Evolutionary conservation across 2,888 invertebrate species (phyloP).

Genomic region (Diaphora mendica): DNA sequence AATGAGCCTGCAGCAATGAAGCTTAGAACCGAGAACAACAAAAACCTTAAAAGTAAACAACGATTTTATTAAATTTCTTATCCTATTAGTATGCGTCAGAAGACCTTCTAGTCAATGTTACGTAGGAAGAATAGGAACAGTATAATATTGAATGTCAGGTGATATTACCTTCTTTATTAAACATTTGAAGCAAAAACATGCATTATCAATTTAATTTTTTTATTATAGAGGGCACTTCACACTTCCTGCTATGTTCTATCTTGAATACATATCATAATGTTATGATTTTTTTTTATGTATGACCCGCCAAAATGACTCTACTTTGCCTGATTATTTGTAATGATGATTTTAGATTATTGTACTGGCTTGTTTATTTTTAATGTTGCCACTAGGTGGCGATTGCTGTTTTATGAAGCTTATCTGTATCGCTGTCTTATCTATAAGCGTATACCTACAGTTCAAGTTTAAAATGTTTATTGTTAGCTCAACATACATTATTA

Average conservation of each 20-base stretch:
- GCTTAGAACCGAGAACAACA: too few species aligned
- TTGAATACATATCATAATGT: not conserved
- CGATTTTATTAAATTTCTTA: not conserved
- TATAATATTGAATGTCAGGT: not conserved
- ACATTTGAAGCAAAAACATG: not conserved
- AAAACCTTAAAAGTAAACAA: not conserved
- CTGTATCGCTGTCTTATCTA: not conserved
- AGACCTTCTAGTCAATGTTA: not conserved
- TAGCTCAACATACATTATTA: too few species aligned
- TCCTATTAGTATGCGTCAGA: not conserved
- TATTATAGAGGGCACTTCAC: not conserved
- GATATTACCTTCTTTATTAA: not conserved
- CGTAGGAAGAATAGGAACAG: not conserved
- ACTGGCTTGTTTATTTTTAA: not conserved
- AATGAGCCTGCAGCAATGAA: too few species aligned
- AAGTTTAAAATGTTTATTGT: not conserved
- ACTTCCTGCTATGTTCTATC: not conserved
- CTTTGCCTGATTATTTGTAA: too few species aligned
- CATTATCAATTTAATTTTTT: not conserved
- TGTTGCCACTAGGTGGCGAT: not conserved
- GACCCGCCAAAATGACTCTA: too few species aligned
- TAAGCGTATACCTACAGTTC: not conserved
- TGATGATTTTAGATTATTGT: not conserved
- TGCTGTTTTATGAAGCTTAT: not conserved
- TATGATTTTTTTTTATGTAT: too few species aligned